Evolutionary conservation across 2,113 vertebrate species (phyloP), one percentile per base, ranked within the genome.

Genomic region (Ivindomyrus marchei): DNA sequence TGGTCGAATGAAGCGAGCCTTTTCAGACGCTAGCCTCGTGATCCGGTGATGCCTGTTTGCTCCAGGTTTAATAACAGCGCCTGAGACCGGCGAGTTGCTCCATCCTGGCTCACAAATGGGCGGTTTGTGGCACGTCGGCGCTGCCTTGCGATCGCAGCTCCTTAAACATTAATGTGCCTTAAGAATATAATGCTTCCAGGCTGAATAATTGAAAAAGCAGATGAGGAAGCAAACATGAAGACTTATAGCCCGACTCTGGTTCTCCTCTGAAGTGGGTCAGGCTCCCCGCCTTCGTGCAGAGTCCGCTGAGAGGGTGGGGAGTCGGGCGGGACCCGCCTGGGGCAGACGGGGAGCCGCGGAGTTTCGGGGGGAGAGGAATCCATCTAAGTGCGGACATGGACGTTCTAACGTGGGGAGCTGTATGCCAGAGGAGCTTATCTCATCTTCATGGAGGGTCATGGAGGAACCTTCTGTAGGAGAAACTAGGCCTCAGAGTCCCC

Each of bases 121-220:
- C 52, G 70, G 13, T 52, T 27, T 91, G 46, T 45, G 86, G 85
- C 74, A 70, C 39, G 24, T 31, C 74, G 62, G 88, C 66, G 70
- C 89, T 80, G 58, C 89, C 83, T 88, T 89, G 91, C 86, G 83
- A 77, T 88, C 80, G 77, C 88, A 89, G 80, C 24, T 47, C 52
- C 90, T 92, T 88, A 90, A 88, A 89, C 77, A 90, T 92, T 91
- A 66, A 91, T 90, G 84, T 27, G 66, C 46, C 91, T 91, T 49
- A 90, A 92, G 91, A 92, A 93, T 91, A 89, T 85, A 89, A 91
- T 91, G 90, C 87, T 90, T 36, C 89, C 88, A 87, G 77, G 91
- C 80, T 91, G 58, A 91, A 91, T 91, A 90, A 92, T 90, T 91
- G 88, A 91, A 90, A 90, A 88, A 85, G 90, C 85, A 88, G 87